Evolutionary conservation across 2,888 invertebrate genomes (phyloP).

Genomic region (Pammene fasciana): DNA sequence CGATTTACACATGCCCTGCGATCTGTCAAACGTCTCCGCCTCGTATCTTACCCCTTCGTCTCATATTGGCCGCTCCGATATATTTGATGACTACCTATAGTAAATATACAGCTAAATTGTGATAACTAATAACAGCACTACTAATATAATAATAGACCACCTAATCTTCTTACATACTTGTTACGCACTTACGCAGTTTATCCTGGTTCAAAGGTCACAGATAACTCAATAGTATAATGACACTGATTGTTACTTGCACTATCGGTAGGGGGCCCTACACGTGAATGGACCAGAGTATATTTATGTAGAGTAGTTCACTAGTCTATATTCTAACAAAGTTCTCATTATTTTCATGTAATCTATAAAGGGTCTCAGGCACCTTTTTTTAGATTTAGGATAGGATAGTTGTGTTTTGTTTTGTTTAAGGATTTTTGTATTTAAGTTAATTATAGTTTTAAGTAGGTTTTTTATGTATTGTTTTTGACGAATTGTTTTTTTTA

Average conservation of each 20-base stretch:
- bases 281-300: slow-evolving; percentile 1
- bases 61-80: too few relatives aligned
- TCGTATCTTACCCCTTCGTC: background rate
- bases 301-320: slow-evolving; percentile 4
- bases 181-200: slow-evolving; percentile 25
- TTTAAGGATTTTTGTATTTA: too few relatives aligned
- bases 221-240: slow-evolving; percentile 37
- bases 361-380: too few relatives aligned
- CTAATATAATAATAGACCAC: slow-evolving; percentile 1
- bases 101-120: background rate
- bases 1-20: slow-evolving; percentile 29
- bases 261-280: slow-evolving; percentile 16
- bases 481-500: too few relatives aligned
- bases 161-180: slow-evolving; percentile 1
- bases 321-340: too few relatives aligned
- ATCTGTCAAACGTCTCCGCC: background rate
- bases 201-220: slow-evolving; percentile 25
- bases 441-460: too few relatives aligned
- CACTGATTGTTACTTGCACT: slow-evolving; percentile 15
- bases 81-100: background rate
- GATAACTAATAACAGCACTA: background rate
- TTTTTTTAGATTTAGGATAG: too few relatives aligned
- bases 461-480: too few relatives aligned
- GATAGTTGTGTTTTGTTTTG: too few relatives aligned
- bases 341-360: too few relatives aligned